Percentiles rank a stretch among this genome's conserved stretches.
phyloP scores from a whole-genome alignment of 1,140 invertebrate genomes.

The Drosophila funebris region DNA sequence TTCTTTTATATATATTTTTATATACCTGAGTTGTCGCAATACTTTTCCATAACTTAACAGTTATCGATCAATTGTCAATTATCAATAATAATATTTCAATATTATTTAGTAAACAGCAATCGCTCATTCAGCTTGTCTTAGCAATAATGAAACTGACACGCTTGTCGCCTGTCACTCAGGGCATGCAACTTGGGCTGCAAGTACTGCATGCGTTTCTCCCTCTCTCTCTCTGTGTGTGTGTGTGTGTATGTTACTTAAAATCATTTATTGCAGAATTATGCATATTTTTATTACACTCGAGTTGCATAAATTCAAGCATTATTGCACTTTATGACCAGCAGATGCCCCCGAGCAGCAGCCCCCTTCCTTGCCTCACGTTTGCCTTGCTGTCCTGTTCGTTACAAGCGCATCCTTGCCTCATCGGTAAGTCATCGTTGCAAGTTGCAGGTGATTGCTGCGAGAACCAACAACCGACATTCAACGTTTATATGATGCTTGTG shows the following conservation, averaged over 20 bases:
- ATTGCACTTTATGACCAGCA: conserved; percentile 80
- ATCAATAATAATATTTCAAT: not conserved
- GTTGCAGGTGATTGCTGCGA: conserved; percentile 62
- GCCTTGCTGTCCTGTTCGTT: not conserved
- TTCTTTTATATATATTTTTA: too few species aligned
- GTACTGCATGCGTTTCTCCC: conserved; percentile 20
- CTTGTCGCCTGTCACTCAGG: conserved; percentile 58
- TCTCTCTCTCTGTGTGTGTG: conserved; percentile 12
- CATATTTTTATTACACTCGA: conserved; percentile 80
- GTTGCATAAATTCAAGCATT: conserved; percentile 80
- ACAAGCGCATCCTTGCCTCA: conserved; percentile 1
- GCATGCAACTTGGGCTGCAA: conserved; percentile 41
- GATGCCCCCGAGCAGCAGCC: conserved; percentile 51
- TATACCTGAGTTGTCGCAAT: too few species aligned
- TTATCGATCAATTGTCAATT: too few species aligned
- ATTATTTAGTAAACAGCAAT: not conserved
- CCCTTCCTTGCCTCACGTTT: not conserved
- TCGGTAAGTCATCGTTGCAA: conserved; percentile 39
- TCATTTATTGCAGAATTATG: conserved; percentile 80
- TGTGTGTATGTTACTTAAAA: conserved; percentile 68
- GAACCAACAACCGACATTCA: conserved; percentile 33
- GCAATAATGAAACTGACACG: conserved; percentile 26
- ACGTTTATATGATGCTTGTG: conserved; percentile 6
- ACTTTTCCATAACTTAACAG: too few species aligned
- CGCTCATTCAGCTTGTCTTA: not conserved